Conservation (phyloP, 2,888 invertebrate genomes). For the Campoletis raptor region DNA sequence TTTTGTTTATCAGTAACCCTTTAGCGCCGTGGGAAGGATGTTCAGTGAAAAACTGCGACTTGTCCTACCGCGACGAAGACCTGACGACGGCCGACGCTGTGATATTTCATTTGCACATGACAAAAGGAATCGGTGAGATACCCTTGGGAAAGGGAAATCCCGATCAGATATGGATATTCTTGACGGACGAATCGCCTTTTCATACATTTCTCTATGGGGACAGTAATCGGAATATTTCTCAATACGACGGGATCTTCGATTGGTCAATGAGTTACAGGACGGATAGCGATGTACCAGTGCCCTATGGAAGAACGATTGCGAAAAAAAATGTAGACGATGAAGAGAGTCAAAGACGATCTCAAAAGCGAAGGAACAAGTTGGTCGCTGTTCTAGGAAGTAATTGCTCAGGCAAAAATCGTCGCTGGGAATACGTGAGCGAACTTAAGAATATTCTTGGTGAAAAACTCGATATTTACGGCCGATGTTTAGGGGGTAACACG, state of each 20-base stretch:
- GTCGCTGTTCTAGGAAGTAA: slow-evolving; percentile 88
- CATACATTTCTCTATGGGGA: slow-evolving; percentile 86
- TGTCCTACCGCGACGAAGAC: slow-evolving; percentile 86
- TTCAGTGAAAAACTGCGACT: slow-evolving; percentile 88
- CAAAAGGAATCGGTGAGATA: slow-evolving; percentile 85
- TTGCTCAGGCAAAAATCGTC: slow-evolving; percentile 85
- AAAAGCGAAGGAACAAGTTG: slow-evolving; percentile 82
- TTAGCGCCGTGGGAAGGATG: slow-evolving; percentile 87
- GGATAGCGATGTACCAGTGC: slow-evolving; percentile 89
- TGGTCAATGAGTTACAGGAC: slow-evolving; percentile 90
- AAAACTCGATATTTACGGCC: slow-evolving; percentile 86
- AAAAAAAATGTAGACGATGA: slow-evolving; percentile 9
- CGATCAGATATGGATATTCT: slow-evolving; percentile 89
- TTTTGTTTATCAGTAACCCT: slow-evolving; percentile 79
- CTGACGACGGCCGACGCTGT: slow-evolving; percentile 88
- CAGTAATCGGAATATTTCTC: slow-evolving; percentile 78
- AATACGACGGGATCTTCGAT: slow-evolving; percentile 88
- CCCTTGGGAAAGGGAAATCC: slow-evolving; percentile 84
- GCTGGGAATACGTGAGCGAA: slow-evolving; percentile 86
- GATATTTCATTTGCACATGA: slow-evolving; percentile 87
- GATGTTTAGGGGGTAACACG: slow-evolving; percentile 84
- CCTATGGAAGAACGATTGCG: slow-evolving; percentile 88
- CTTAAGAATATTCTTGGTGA: slow-evolving; percentile 87
- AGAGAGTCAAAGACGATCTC: not conserved
- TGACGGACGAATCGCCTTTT: slow-evolving; percentile 89